Evolutionary conservation across 2,888 invertebrate genomes (phyloP), one percentile per base, ranked within the genome.

Genomic region (Spatulosminthurus flaviceps): DNA sequence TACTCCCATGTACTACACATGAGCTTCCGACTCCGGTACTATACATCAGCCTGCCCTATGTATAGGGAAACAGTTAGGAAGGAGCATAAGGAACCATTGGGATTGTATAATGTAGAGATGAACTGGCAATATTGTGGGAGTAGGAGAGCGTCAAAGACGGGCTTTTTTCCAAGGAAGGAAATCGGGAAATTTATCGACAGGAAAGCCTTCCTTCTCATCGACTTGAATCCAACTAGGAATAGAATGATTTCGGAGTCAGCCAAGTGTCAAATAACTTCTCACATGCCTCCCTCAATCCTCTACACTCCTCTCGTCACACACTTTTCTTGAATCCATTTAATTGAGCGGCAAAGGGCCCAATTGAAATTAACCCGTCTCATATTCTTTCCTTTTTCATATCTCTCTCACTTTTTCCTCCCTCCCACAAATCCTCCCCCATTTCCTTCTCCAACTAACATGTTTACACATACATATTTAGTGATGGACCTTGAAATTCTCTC

Each of bases 101-200:
- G 9, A 34, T 9, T 34, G 34, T 34, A 34, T 34, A 34, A 34
- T 34, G 34, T 34, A 34, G 34, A 34, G 34, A 34, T 34, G 34
- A 34, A 34, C 34, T 34, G 34, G 9, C 5, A 34, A 34, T 34
- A 34, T 34, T 34, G 34, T 34, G 9, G 34, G 4, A 34, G 34
- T n/a, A 34, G 34, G 4, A 9, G 4, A 34, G 34, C 34, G 34
- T 34, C 34, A 34, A 34, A 34, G 34, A 34, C 34, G 34, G 34
- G 34, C 34, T 34, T n/a, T n/a, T n/a, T 16, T 29, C 34, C 5
- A n/a, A 67, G 67, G 29, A 67, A 29, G 26, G 29, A 67, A 67
- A 67, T 28, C 67, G 42, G 71, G 34, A 72, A 72, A 72, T 72
- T 72, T 72, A 72, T 72, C 71, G 71, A 72, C 71, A 34, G 71